Base-by-base conservation (phyloP, 2,888 invertebrate species). In the Sussaba pulchella region DNA sequence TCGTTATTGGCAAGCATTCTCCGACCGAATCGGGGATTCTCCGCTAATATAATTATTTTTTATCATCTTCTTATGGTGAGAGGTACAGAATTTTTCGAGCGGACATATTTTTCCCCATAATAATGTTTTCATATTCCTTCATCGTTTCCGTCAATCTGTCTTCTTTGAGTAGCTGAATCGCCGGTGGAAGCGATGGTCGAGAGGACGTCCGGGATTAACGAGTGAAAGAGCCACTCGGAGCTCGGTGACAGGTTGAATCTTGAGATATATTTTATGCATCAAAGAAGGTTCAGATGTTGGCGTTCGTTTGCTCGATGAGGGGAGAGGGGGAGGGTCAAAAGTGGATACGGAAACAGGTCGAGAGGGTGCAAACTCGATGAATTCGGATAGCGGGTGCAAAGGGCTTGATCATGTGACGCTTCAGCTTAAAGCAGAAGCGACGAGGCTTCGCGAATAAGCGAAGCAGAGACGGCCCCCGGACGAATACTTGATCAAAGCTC, bases 401-500 rank as follows among this genome's bases (percentile, higher is more conserved):
- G 61, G 59, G 63, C 63, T 47, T 54, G 71, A 71, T 57, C 61
- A 80, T 80, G 72, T 63, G 72, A 72, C 74, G 73, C 66, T 81
- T 74, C 63, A 70, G 26, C 64, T 75, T 59, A 61, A n/a, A 59
- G 36, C 52, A 71, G 76, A 52, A 71, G 39, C 61, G 57, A 57
- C 2, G 57, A 31, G 57, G 31, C 57, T 61, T 72, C 57, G 67
- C 76, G 72, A 64, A 78, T 82, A 78, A 73, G 72, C 59, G 72
- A 26, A 75, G 70, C 50, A 52, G 64, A 75, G 43, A 41, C 45
- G 52, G 61, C 17, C 36, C 43, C 64, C 39, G 31, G 24, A 72
- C 66, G 80, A 72, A 81, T 78, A 70, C 63, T 75, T 81, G 82
- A 83, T 83, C 78, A 83, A 83, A 79, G 82, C 75, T 61, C 61